Percentiles rank a stretch among this genome's conserved stretches.
Conservation (phyloP, 2,797 vertebrate species). For the Kryptopterus vitreolus region DNA sequence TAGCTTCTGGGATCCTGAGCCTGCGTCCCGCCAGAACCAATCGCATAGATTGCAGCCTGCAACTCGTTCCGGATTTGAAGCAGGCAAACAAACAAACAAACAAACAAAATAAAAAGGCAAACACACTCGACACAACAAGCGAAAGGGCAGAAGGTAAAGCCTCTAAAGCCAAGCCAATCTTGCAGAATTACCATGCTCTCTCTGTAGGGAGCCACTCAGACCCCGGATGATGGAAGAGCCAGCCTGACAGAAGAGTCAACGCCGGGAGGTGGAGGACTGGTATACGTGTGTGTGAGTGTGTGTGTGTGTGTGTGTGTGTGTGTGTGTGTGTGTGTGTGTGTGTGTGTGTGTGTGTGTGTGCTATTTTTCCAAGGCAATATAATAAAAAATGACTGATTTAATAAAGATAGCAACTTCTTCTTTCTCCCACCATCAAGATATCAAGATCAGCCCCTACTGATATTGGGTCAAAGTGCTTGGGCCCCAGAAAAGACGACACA, state of each 20-base stretch:
- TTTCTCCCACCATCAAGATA: constrained; percentile 60
- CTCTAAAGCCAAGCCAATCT: constrained; percentile 15
- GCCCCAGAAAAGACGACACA: constrained; percentile 15
- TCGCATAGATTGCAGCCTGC: background rate
- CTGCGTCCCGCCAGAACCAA: background rate
- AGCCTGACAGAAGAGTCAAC: background rate
- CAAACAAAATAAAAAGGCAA: background rate
- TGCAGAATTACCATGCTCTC: background rate
- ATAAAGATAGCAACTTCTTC: constrained; percentile 63
- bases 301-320: too few species aligned
- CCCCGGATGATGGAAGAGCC: background rate
- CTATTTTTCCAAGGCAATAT: constrained; percentile 33
- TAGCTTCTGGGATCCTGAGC: background rate
- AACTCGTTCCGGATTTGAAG: background rate
- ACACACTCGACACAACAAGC: background rate
- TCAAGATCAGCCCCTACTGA: constrained; percentile 43
- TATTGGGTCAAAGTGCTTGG: constrained; percentile 6
- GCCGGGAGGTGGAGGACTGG: background rate
- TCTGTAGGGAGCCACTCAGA: constrained; percentile 17
- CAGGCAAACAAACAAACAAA: constrained; percentile 10
- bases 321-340: too few species aligned
- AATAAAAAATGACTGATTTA: constrained; percentile 55
- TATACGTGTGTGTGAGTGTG: too few species aligned
- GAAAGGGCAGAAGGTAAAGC: background rate
- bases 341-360: too few species aligned